Percentiles rank a stretch among this genome's conserved stretches.
phyloP scores from a whole-genome alignment of 2,113 vertebrate species.

The Larimichthys polyactis region DNA sequence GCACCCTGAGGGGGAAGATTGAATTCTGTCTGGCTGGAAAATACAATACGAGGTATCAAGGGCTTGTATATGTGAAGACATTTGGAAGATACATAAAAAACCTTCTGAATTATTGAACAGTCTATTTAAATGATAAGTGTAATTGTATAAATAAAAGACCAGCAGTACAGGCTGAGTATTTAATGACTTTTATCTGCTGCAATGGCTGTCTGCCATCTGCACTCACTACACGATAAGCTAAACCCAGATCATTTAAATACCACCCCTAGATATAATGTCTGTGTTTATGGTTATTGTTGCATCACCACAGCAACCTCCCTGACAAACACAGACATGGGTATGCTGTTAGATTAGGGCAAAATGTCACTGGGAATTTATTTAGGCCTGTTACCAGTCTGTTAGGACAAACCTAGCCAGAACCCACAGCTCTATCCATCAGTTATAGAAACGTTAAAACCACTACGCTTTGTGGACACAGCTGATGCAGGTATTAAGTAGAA shows the following conservation, averaged over 20 bases:
- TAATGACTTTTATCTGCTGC: constrained; percentile 27
- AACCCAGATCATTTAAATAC: constrained; percentile 40
- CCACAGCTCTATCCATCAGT: neutral
- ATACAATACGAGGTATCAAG: constrained; percentile 26
- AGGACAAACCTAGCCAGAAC: neutral
- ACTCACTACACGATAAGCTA: constrained; percentile 11
- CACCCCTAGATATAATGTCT: constrained; percentile 13
- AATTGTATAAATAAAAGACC: constrained; percentile 49
- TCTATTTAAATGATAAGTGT: constrained; percentile 31
- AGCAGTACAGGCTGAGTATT: constrained; percentile 12
- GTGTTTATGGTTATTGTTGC: constrained; percentile 38
- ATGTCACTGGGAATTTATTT: neutral
- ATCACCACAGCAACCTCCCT: constrained; percentile 6
- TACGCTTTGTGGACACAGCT: neutral
- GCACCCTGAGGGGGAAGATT: constrained; percentile 46
- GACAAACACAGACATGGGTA: too few species aligned
- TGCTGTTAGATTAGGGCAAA: constrained; percentile 3
- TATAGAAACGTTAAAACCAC: constrained; percentile 3
- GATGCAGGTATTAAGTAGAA: constrained; percentile 21
- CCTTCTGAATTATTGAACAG: constrained; percentile 56
- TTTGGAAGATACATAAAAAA: constrained; percentile 13
- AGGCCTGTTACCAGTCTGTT: neutral
- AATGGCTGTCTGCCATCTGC: constrained; percentile 31
- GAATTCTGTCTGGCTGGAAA: constrained; percentile 49
- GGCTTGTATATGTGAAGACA: constrained; percentile 16